These are phyloP conservation scores for Agelaius tricolor DNA, from an alignment of 2,113 vertebrate genomes.

Conservation along the genomic window DNA sequence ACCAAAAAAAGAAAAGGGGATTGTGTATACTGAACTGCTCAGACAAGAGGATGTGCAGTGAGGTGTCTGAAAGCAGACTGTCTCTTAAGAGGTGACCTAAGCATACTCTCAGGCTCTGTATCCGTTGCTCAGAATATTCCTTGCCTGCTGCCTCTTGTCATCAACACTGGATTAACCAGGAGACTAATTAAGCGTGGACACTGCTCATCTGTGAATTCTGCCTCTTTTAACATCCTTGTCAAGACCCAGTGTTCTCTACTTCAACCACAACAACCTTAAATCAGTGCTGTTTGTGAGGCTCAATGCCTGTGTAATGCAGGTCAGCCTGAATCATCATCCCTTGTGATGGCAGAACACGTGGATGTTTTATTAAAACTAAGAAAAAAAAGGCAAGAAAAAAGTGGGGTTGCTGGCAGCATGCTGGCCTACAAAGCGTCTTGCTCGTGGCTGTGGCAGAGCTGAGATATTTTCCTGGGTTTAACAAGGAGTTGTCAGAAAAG, in stretches of 20 bases:
- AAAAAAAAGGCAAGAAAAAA: neutral
- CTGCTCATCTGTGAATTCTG: neutral
- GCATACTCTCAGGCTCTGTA: neutral
- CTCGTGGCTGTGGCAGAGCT: neutral
- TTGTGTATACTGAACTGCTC: neutral
- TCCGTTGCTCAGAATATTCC: neutral
- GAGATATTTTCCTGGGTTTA: neutral
- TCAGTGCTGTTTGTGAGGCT: neutral
- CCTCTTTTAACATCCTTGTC: neutral
- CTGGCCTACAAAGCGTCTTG: neutral
- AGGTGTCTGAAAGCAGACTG: neutral
- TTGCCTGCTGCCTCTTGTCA: neutral
- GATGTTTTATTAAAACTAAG: neutral
- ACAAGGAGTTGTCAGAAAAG: neutral
- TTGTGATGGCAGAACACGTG: neutral
- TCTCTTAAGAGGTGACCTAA: neutral
- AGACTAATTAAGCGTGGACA: neutral
- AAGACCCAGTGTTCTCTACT: neutral
- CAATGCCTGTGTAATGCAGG: neutral
- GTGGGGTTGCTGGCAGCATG: neutral
- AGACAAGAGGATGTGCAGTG: neutral
- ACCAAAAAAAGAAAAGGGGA: neutral
- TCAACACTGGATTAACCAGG: neutral
- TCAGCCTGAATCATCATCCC: conserved; percentile 31
- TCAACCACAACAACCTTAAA: neutral